Evolutionary conservation across 2,113 vertebrate species (phyloP).

Genomic region (Dendropsophus ebraccatus): DNA sequence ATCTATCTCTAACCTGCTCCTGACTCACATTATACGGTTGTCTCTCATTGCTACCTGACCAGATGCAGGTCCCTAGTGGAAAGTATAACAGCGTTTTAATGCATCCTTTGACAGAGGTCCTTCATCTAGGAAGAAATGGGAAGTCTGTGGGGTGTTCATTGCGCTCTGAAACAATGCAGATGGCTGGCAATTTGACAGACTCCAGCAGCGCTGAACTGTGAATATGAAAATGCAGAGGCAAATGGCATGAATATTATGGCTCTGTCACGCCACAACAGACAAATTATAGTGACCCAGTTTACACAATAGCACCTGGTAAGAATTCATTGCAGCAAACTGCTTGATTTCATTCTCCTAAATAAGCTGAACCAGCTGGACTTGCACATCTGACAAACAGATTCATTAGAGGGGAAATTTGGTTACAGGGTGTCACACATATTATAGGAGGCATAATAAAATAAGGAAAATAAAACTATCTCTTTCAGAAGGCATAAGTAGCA

Average conservation of each 20-base stretch:
- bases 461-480: background rate
- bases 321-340: slow-evolving; percentile 23
- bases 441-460: background rate
- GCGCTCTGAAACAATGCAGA: slow-evolving; percentile 27
- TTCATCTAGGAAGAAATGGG: background rate
- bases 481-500: background rate
- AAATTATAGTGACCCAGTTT: slow-evolving; percentile 53
- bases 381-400: background rate
- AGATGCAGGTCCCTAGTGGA: background rate
- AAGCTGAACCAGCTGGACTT: background rate
- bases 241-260: slow-evolving; percentile 46
- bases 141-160: slow-evolving; percentile 6
- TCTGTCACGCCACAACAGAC: slow-evolving; percentile 48
- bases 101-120: background rate
- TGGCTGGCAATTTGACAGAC: slow-evolving; percentile 42
- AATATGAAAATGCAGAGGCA: slow-evolving; percentile 34
- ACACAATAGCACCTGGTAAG: slow-evolving; percentile 51
- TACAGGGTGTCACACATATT: background rate
- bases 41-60: background rate
- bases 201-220: slow-evolving; percentile 44
- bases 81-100: background rate
- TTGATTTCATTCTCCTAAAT: background rate
- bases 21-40: background rate
- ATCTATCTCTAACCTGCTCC: background rate
- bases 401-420: slow-evolving; percentile 26